Percentiles rank a stretch among this genome's conserved stretches.
phyloP scores from a whole-genome alignment of 2,113 vertebrate genomes.

The Forbesichthys papilliferus region DNA sequence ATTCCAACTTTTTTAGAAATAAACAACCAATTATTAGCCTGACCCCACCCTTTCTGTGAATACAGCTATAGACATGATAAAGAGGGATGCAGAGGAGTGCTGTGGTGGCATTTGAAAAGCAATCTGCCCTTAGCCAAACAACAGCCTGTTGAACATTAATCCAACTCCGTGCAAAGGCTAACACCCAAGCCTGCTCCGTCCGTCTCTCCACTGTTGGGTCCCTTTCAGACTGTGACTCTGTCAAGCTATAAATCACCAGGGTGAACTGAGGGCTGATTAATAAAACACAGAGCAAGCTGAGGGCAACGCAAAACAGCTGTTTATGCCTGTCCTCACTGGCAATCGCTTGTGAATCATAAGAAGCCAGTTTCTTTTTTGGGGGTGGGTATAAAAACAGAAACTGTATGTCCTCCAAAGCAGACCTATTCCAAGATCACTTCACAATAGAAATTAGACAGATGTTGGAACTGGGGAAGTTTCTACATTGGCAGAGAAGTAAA shows the following conservation, averaged over 20 bases:
- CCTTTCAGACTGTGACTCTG: slow-evolving; percentile 40
- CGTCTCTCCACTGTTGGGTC: slow-evolving; percentile 37
- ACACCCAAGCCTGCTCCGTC: slow-evolving; percentile 57
- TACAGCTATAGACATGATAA: slow-evolving; percentile 5
- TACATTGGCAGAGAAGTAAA: slow-evolving; percentile 46
- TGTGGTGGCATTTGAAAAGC: slow-evolving; percentile 27
- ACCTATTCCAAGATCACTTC: slow-evolving; percentile 41
- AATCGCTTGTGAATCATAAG: slow-evolving; percentile 56
- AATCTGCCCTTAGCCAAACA: slow-evolving; percentile 55
- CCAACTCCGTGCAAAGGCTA: slow-evolving; percentile 56
- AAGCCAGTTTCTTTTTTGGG: slow-evolving; percentile 49
- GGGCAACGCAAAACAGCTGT: slow-evolving; percentile 76
- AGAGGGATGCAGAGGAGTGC: slow-evolving; percentile 14
- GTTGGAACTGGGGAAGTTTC: slow-evolving; percentile 50
- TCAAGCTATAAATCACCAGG: slow-evolving; percentile 59
- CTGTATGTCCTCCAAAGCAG: slow-evolving; percentile 34
- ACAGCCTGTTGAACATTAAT: slow-evolving; percentile 72
- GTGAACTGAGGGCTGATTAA: slow-evolving; percentile 63
- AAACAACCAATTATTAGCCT: neutral
- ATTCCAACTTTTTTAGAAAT: slow-evolving; percentile 6
- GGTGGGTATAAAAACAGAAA: slow-evolving; percentile 54
- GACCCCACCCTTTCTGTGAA: slow-evolving; percentile 15
- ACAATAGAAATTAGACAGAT: slow-evolving; percentile 65
- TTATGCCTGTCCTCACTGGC: slow-evolving; percentile 49
- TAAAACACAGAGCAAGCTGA: slow-evolving; percentile 64